Conservation (phyloP, 2,888 invertebrate species). For the Caprella mutica region DNA sequence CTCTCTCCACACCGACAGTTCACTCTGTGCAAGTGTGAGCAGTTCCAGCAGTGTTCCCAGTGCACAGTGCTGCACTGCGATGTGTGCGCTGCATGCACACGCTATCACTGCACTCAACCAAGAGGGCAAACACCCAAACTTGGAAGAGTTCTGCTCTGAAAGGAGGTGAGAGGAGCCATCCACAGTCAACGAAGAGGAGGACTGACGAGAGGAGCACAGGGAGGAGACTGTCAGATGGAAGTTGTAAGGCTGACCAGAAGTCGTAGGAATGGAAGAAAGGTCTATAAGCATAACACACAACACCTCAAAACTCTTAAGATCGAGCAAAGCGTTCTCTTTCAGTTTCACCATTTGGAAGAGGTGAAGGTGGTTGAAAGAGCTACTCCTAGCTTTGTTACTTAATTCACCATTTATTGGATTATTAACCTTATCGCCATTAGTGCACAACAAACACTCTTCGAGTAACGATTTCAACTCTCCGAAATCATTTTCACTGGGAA, state of each 20-base stretch:
- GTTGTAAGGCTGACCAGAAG: neutral
- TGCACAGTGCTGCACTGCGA: constrained; percentile 46
- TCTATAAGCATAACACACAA: neutral
- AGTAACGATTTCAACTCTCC: no score
- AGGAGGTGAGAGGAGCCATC: constrained; percentile 8
- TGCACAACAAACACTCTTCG: no score
- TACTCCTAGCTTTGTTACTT: no score
- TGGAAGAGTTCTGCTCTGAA: neutral
- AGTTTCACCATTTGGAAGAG: neutral
- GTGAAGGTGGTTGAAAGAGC: no score
- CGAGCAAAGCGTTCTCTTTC: neutral
- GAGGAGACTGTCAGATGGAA: neutral
- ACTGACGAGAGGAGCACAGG: neutral
- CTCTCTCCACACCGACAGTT: constrained; percentile 35
- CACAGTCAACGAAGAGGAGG: constrained; percentile 54
- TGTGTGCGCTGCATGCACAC: constrained; percentile 34
- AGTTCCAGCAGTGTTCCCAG: constrained; percentile 62
- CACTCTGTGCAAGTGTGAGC: constrained; percentile 50
- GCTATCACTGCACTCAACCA: constrained; percentile 35
- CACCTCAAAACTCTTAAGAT: neutral
- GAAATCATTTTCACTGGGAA: no score
- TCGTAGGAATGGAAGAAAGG: constrained; percentile 7
- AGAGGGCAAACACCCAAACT: constrained; percentile 5
- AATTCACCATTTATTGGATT: no score
- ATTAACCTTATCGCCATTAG: no score